These are phyloP conservation scores for Colossoma macropomum DNA, from an alignment of 2,113 vertebrate species.

Conservation along the genomic window DNA sequence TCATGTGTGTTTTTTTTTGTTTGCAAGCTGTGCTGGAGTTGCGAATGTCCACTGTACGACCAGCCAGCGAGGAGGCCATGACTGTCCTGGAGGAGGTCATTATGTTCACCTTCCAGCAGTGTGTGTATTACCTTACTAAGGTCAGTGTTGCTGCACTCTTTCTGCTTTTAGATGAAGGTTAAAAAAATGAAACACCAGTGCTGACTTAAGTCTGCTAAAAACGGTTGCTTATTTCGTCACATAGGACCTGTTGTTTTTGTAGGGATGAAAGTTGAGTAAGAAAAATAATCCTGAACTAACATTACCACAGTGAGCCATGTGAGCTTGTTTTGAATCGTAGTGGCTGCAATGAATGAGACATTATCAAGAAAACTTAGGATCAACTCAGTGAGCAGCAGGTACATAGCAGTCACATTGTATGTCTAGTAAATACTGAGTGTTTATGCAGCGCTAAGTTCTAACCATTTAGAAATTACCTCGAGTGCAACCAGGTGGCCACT, in stretches of 20 bases:
- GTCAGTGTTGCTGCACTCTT: constrained; percentile 57
- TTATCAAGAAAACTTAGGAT: constrained; percentile 8
- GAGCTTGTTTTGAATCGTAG: constrained; percentile 43
- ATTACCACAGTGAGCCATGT: constrained; percentile 60
- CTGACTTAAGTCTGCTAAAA: not conserved
- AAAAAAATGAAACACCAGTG: not conserved
- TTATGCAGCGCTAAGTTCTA: not conserved
- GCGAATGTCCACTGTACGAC: constrained; percentile 66
- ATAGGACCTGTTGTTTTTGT: constrained; percentile 27
- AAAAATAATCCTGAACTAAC: constrained; percentile 61
- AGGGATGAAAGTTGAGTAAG: constrained; percentile 52
- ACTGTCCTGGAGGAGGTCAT: constrained; percentile 80
- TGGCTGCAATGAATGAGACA: constrained; percentile 28
- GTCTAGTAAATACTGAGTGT: constrained; percentile 1
- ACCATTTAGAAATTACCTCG: not conserved
- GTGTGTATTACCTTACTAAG: constrained; percentile 84
- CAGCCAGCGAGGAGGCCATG: constrained; percentile 76
- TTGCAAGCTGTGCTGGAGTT: constrained; percentile 68
- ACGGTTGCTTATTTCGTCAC: constrained; percentile 28
- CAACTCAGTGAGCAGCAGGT: not conserved
- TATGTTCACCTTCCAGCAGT: constrained; percentile 84
- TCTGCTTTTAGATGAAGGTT: not conserved
- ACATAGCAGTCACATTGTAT: constrained; percentile 59
- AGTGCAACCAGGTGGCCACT: constrained; percentile 63
- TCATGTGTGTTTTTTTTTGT: constrained; percentile 29